phyloP scores from a whole-genome alignment of 2,888 invertebrate genomes.

The Mallateleia sp. region DNA sequence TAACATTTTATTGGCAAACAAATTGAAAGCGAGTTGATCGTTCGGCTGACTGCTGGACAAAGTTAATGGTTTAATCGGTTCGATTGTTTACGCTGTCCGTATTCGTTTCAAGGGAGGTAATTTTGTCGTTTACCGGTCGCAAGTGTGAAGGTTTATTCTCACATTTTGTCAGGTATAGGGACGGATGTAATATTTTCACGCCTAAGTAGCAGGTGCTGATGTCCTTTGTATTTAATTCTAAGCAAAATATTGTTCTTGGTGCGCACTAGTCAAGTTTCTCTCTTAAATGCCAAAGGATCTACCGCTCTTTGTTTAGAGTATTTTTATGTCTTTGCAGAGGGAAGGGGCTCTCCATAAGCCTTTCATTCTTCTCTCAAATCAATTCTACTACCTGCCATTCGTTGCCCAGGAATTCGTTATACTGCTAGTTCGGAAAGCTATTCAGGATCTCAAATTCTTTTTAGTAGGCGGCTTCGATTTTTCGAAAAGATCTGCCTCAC shows the following conservation, averaged over 20 bases:
- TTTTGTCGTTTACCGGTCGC: slow-evolving; percentile 48
- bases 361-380: slow-evolving; percentile 84
- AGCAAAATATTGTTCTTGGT: slow-evolving; percentile 87
- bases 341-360: slow-evolving; percentile 83
- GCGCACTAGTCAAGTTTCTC: slow-evolving; percentile 80
- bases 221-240: slow-evolving; percentile 81
- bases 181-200: slow-evolving; percentile 77
- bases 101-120: slow-evolving; percentile 13
- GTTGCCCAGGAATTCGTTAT: slow-evolving; percentile 76
- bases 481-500: too few species aligned
- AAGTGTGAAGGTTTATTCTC: slow-evolving; percentile 57
- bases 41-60: too few species aligned
- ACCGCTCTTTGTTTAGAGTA: slow-evolving; percentile 83
- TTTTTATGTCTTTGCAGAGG: slow-evolving; percentile 83
- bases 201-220: slow-evolving; percentile 84
- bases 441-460: too few species aligned
- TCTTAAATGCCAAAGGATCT: slow-evolving; percentile 81
- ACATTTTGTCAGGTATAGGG: slow-evolving; percentile 65
- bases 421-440: slow-evolving; percentile 70
- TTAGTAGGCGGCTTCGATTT: too few species aligned
- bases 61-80: background rate
- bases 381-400: slow-evolving; percentile 76
- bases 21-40: too few species aligned
- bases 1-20: background rate
- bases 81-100: background rate